phyloP scores from a whole-genome alignment of 1,140 invertebrate species.

The Microplitis mediator region DNA sequence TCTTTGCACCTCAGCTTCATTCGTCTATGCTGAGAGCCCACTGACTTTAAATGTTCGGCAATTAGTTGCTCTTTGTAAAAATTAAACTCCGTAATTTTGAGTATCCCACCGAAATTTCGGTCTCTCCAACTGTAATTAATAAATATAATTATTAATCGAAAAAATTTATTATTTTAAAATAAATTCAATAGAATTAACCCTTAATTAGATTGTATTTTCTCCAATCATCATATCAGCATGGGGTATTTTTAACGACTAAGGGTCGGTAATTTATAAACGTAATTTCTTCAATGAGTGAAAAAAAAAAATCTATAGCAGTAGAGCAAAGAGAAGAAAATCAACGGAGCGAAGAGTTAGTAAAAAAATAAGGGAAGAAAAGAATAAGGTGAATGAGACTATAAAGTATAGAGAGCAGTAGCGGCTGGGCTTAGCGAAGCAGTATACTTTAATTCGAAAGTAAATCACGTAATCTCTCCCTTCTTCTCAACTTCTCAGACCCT shows the following conservation, averaged over 20 bases:
- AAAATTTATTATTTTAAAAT: not conserved
- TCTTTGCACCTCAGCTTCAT: conserved; percentile 1
- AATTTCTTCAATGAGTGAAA: not conserved
- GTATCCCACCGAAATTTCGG: no score
- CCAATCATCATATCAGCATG: conserved; percentile 13
- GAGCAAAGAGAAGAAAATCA: not conserved
- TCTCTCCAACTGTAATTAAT: no score
- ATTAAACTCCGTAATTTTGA: not conserved
- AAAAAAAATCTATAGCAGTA: not conserved
- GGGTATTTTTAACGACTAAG: not conserved
- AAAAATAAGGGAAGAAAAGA: not conserved
- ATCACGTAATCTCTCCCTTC: conserved; percentile 25
- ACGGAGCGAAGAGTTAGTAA: not conserved
- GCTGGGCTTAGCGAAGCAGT: conserved; percentile 11
- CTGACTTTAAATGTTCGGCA: conserved; percentile 24
- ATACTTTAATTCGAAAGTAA: conserved; percentile 29
- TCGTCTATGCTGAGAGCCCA: not conserved
- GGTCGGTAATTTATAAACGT: no score
- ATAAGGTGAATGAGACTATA: not conserved
- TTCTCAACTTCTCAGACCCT: not conserved
- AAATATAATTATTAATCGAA: not conserved
- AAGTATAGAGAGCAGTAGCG: not conserved
- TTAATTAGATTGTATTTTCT: not conserved
- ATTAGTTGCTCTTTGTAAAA: conserved; percentile 27
- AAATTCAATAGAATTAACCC: not conserved